Evolutionary conservation across 2,888 invertebrate genomes (phyloP).

Genomic region (Tetheella fluctuosa): DNA sequence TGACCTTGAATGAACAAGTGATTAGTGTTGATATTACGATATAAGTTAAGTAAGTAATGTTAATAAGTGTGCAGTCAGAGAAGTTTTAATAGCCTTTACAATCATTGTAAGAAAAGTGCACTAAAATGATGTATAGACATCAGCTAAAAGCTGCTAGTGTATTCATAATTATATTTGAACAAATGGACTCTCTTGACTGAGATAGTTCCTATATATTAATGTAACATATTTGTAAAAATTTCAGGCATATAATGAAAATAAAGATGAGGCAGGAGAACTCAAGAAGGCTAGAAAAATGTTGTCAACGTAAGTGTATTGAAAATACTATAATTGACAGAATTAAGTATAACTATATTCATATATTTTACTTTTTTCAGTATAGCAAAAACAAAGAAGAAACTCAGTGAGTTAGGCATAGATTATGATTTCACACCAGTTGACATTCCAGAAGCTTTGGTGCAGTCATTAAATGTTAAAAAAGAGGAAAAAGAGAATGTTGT

Average conservation of each 20-base stretch:
- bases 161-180: too few relatives aligned
- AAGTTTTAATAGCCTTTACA: too few relatives aligned
- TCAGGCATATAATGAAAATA: slow-evolving; percentile 67
- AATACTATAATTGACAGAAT: background rate
- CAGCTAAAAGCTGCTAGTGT: too few relatives aligned
- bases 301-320: slow-evolving; percentile 53
- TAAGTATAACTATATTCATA: too few relatives aligned
- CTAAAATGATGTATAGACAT: too few relatives aligned
- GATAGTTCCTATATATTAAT: background rate
- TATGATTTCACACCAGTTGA: slow-evolving; percentile 81
- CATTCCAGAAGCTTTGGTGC: slow-evolving; percentile 62
- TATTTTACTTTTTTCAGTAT: slow-evolving; percentile 58
- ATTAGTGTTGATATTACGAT: too few relatives aligned
- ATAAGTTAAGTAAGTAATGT: too few relatives aligned
- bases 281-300: slow-evolving; percentile 67
- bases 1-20: too few relatives aligned
- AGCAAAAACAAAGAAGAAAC: slow-evolving; percentile 71
- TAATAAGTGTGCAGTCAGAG: too few relatives aligned
- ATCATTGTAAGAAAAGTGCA: too few relatives aligned
- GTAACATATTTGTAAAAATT: slow-evolving; percentile 30
- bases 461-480: slow-evolving; percentile 31
- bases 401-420: slow-evolving; percentile 77
- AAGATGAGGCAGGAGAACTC: slow-evolving; percentile 63
- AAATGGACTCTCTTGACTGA: too few relatives aligned
- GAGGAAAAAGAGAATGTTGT: slow-evolving; percentile 29